phyloP scores from a whole-genome alignment of 1,140 invertebrate species.

The Lethrus apterus region DNA sequence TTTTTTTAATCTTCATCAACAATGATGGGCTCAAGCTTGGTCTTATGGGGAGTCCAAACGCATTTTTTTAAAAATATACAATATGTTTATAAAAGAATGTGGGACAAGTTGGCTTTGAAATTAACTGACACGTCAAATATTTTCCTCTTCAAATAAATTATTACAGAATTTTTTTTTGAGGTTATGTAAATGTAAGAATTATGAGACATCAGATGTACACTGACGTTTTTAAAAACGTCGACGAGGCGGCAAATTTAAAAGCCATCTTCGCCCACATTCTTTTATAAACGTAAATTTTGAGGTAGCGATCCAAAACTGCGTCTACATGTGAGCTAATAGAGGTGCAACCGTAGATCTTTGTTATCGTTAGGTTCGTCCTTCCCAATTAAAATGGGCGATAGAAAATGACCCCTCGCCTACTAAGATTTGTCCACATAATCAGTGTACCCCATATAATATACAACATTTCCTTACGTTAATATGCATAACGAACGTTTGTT shows the following conservation, averaged over 20 bases:
- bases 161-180: background rate
- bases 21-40: background rate
- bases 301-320: too few relatives aligned
- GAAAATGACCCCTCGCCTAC: too few relatives aligned
- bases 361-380: background rate
- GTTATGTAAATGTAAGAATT: background rate
- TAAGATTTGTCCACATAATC: too few relatives aligned
- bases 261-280: too few relatives aligned
- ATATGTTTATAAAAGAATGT: background rate
- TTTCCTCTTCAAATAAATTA: background rate
- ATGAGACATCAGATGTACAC: too few relatives aligned
- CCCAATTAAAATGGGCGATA: too few relatives aligned
- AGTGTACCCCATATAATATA: too few relatives aligned
- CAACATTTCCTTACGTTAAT: conserved; percentile 15
- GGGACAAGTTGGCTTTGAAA: background rate
- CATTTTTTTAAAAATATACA: background rate
- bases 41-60: too few relatives aligned
- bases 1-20: conserved; percentile 1
- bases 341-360: background rate
- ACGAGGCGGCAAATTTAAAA: too few relatives aligned
- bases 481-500: conserved; percentile 37
- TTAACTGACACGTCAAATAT: background rate
- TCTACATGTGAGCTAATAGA: background rate
- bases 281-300: too few relatives aligned
- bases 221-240: too few relatives aligned